Conservation (phyloP, 1,140 invertebrate species). For the Tetraneura akinire region DNA sequence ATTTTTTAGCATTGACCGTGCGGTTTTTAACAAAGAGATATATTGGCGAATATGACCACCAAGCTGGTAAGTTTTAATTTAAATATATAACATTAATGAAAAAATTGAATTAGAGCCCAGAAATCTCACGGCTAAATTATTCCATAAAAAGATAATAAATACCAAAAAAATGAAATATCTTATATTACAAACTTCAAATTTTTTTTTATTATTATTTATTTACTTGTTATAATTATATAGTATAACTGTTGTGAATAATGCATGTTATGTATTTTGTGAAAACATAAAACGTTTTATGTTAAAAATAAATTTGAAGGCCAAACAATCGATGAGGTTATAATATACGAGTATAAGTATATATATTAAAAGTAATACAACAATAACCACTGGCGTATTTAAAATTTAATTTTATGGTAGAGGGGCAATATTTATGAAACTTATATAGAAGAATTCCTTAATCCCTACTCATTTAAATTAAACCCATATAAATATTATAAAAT, state of each 20-base stretch:
- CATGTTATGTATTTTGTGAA: neutral
- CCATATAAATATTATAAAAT: too few species aligned
- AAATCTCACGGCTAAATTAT: neutral
- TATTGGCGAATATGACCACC: slow-evolving; percentile 92
- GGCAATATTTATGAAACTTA: too few species aligned
- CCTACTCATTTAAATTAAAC: too few species aligned
- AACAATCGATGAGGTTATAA: slow-evolving; percentile 29
- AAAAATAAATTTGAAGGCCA: slow-evolving; percentile 29
- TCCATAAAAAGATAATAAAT: neutral
- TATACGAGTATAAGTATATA: too few species aligned
- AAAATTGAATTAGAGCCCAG: neutral
- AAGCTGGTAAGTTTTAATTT: slow-evolving; percentile 69
- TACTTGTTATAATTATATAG: too few species aligned
- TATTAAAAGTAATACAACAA: too few species aligned
- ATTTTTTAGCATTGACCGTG: slow-evolving; percentile 77
- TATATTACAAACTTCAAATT: neutral
- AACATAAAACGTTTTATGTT: neutral
- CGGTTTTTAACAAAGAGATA: slow-evolving; percentile 85
- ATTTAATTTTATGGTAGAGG: too few species aligned
- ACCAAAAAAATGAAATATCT: slow-evolving; percentile 3
- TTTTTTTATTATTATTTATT: too few species aligned
- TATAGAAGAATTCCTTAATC: too few species aligned
- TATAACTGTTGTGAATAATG: neutral
- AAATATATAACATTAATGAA: neutral
- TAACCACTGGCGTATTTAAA: too few species aligned